Base-by-base conservation (phyloP, 2,797 vertebrate species). In the Lycodopsis pacificus region DNA sequence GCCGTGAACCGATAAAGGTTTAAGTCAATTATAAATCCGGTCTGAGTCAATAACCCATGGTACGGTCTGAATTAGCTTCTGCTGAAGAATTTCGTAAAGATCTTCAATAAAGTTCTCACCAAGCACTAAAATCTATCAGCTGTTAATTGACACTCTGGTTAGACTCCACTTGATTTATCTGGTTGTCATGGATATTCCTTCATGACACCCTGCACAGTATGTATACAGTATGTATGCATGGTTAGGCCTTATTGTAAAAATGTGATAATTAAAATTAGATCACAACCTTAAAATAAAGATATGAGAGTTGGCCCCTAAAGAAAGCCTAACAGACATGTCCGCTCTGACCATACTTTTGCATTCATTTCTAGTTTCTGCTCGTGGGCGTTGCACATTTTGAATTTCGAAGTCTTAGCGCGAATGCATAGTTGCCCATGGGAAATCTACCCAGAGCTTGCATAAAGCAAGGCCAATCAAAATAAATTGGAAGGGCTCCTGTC, bases 401-500 rank as follows among this genome's bases (percentile, higher is more conserved):
- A 88, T 82, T 89, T 86, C 56, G 62, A 38, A 77, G 72, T 88
- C 79, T 83, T 76, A 86, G 69, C 4, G 20, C 82, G 83, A 84
- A 89, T 76, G 77, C 77, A 49, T 46, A 74, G 48, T 68, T 64
- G 32, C 86, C 83, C 81, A 64, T 80, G 88, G 89, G 87, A 90
- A 90, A 87, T 88, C 80, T 85, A 79, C 38, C 63, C 54, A 0
- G 61, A 75, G 65, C 85, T 80, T 83, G 87, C 85, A 87, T 92
- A 88, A 86, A 89, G 82, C 81, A 86, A 68, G 81, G 89, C 90
- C 91, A 91, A 92, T 94, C 92, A 92, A 89, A 92, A 85, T 91
- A 91, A 92, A 94, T 91, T 87, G 88, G 85, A 79, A 86, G 80
- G 79, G 84, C 73, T 91, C 71, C 80, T 84, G 81, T 89, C 85